Evolutionary conservation across 2,113 vertebrate species (phyloP), one percentile per base, ranked within the genome.

Genomic region (Onychostoma macrolepis): DNA sequence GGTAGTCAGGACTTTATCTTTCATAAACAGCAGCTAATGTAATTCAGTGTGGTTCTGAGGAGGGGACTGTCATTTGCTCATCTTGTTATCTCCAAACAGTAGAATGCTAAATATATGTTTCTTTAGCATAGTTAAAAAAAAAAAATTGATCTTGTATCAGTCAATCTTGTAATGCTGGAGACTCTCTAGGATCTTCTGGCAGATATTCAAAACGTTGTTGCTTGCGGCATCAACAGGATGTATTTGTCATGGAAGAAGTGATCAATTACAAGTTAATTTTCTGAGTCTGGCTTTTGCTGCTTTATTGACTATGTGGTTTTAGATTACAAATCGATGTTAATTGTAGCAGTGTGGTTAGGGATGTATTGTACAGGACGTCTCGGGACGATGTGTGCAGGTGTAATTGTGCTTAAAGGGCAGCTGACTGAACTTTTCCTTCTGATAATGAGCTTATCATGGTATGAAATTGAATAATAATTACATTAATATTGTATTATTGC

Each of bases 241-340:
- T 12, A 50, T 67, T 65, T 69, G 63, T 38, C 83, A 85, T 84
- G 86, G 56, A 78, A 63, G 69, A 33, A 28, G 36, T 67, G 71
- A 86, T 86, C 83, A 81, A 78, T 81, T 30, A 15, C 45, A 56
- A 86, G 45, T 56, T 56, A 33, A 72, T 86, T 38, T 81, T 87
- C 78, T 36, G 69, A 81, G 15, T 17, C 28, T 75, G 58, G 28
- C 58, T 86, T 85, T 43, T 26, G 30, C 63, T 69, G 77, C 61
- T 43, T n/a, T 86, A 85, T 82, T 56, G 84, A 90, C 45, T 65
- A 33, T n/a, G 36, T 74, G 63, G 56, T 67, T 84, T 77, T 58
- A 86, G 85, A 90, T 85, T 72, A 71, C 58, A 74, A 56, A 87
- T 69, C 79, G 74, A 85, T 89, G 74, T 78, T 72, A 85, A 88